Conservation (phyloP, 2,797 vertebrate species). For the Eulemur coronatus region DNA sequence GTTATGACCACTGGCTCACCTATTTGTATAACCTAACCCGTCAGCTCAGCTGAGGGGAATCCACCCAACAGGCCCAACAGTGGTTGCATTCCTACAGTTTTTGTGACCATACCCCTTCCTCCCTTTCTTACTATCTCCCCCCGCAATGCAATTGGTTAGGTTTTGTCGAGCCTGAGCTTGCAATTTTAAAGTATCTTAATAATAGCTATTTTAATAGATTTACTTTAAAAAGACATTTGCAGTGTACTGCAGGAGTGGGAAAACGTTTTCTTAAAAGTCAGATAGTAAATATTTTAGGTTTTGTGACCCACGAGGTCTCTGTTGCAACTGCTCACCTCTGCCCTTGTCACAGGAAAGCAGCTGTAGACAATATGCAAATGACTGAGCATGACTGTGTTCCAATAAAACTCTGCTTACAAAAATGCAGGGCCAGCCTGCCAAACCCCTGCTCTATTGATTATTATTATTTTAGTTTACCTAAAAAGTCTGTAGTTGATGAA, state of each 20-base stretch:
- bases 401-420: slow-evolving; percentile 40
- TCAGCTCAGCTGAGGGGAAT: background rate
- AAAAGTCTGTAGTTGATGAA: slow-evolving; percentile 4
- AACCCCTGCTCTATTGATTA: background rate
- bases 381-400: background rate
- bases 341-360: background rate
- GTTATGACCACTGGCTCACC: background rate
- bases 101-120: background rate
- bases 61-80: background rate
- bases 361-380: background rate
- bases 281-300: background rate
- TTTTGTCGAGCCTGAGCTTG: background rate
- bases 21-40: background rate
- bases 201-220: background rate
- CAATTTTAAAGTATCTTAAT: background rate
- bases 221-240: background rate
- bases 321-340: background rate
- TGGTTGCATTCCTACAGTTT: background rate
- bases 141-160: background rate
- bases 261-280: background rate
- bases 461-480: background rate
- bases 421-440: background rate
- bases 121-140: background rate
- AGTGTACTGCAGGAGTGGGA: background rate
- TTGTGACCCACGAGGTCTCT: background rate